Evolutionary conservation across 2,113 vertebrate species (phyloP), one percentile per base, ranked within the genome.

Genomic region (Raja brachyura): DNA sequence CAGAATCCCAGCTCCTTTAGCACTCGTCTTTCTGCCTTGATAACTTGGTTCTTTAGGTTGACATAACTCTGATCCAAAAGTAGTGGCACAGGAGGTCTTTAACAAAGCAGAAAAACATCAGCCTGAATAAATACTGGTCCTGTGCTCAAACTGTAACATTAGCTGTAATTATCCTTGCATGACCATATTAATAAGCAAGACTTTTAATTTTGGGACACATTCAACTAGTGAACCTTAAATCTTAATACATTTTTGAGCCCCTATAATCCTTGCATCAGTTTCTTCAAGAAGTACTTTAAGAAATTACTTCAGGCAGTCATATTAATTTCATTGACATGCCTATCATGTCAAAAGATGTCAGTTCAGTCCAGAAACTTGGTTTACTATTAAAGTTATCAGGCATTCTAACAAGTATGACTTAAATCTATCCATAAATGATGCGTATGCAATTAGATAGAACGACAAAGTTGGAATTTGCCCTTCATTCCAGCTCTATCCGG

Each of bases 1-100:
- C 97, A 98, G 94, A 98, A 98, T 93, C 97, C 97, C 93, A 98
- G 93, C 94, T 98, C 97, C 93, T 98, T 98, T 93, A 98, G 95
- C 61, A 98, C 96, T 77, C 97, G 95, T 93, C 97, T 96, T 94
- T 98, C 97, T 0, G 97, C 97, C 93, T 97, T 97, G 93, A 98
- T 98, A 25, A 98, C 97, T 93, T 98, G 97, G 93, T 97, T 97
- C 95, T 98, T 98, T 94, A 97, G 94, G 73, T 96, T 97, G 63
- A 98, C 96, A 4, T 98, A 98, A 0, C 96, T 96, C 73, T 97
- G 97, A 94, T 98, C 97, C 95, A 98, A 16, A 22, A 96, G 95
- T 0, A 98, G 95, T 94, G 97, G 97, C 20, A 95, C 94, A 7
- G 95, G 96, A 85, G 79, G 61, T 63, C 93, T 93, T 76, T 48